Conservation (phyloP, 2,797 vertebrate genomes). For the Cuculus canorus region DNA sequence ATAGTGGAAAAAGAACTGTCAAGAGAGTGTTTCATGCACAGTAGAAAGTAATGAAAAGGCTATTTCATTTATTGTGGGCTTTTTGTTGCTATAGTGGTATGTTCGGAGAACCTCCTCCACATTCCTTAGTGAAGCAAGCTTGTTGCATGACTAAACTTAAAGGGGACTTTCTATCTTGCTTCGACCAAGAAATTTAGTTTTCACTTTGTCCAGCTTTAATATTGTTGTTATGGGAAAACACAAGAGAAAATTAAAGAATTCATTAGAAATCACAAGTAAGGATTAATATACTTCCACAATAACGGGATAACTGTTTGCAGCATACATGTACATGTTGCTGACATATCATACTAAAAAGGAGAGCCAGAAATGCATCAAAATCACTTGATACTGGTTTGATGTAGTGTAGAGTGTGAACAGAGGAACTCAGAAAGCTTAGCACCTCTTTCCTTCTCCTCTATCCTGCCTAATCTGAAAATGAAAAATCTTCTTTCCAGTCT, state of each 20-base stretch:
- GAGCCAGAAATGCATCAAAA: background rate
- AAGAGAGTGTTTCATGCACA: background rate
- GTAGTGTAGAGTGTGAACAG: background rate
- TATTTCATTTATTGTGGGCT: background rate
- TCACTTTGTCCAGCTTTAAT: background rate
- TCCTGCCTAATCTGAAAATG: background rate
- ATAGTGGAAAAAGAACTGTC: background rate
- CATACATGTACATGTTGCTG: background rate
- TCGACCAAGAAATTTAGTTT: background rate
- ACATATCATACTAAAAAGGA: background rate
- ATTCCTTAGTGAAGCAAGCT: background rate
- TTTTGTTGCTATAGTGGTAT: background rate
- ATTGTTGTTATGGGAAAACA: background rate
- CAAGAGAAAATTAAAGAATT: background rate
- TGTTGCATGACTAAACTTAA: background rate
- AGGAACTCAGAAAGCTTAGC: background rate
- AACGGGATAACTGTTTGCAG: background rate
- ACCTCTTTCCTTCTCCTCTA: background rate
- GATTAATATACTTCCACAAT: background rate
- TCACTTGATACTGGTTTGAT: fast-evolving
- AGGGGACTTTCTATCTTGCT: background rate
- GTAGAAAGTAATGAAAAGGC: background rate
- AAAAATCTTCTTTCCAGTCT: background rate
- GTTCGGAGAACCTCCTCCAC: background rate
- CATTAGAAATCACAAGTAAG: background rate